These are phyloP conservation scores for Ichneumoninae sp. DNA, from an alignment of 2,888 invertebrate species.

Conservation along the genomic window DNA sequence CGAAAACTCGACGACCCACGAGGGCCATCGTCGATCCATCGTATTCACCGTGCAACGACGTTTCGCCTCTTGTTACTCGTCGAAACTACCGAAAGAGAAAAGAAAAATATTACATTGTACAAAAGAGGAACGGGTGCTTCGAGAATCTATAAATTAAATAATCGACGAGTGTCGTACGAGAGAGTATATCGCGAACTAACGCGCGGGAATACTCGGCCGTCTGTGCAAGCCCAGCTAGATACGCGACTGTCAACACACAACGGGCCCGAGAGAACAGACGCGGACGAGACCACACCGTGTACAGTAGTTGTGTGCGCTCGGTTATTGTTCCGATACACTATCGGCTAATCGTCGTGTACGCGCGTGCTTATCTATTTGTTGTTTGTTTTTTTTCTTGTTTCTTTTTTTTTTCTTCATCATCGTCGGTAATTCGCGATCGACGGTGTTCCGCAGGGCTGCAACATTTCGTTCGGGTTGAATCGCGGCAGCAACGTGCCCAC, in stretches of 20 bases:
- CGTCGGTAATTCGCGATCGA: slow-evolving; percentile 30
- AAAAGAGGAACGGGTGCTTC: too few relatives aligned
- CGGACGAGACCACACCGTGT: not conserved
- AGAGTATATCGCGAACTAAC: not conserved
- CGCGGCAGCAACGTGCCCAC: not conserved
- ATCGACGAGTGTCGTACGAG: too few relatives aligned
- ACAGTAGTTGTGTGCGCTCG: not conserved
- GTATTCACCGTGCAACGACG: slow-evolving; percentile 5
- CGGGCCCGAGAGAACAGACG: not conserved
- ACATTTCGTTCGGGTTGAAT: slow-evolving; percentile 15
- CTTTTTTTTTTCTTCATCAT: not conserved
- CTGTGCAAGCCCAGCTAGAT: slow-evolving; percentile 2
- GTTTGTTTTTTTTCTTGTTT: too few relatives aligned
- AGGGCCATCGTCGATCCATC: not conserved
- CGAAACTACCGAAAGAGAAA: not conserved
- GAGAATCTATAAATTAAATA: too few relatives aligned
- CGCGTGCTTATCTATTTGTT: slow-evolving; percentile 6
- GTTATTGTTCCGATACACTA: not conserved
- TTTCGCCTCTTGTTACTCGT: slow-evolving; percentile 17
- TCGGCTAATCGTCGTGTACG: slow-evolving; percentile 17
- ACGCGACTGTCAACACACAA: slow-evolving; percentile 6
- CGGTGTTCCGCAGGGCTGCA: not conserved
- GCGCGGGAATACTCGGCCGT: not conserved
- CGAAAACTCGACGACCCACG: slow-evolving; percentile 1
- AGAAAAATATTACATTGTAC: too few relatives aligned